Percentiles rank a stretch among this genome's conserved stretches.
Conservation (phyloP, 1,140 invertebrate species). For the Berghia stephanieae region DNA sequence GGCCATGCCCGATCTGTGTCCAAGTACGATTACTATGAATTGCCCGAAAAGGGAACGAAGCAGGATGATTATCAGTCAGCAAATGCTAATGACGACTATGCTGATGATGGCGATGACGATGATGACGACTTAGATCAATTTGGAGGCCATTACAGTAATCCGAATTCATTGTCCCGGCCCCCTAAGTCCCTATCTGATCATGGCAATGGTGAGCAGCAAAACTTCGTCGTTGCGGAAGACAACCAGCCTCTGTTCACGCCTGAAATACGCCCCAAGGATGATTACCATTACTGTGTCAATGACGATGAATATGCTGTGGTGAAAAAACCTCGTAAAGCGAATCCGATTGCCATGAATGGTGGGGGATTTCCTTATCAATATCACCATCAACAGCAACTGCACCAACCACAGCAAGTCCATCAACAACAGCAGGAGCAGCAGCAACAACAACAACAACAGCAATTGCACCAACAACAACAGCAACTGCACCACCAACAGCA, state of each 20-base stretch:
- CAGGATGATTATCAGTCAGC: neutral
- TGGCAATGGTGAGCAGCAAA: neutral
- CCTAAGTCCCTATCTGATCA: neutral
- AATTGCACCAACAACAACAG: neutral
- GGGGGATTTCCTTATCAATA: too few relatives aligned
- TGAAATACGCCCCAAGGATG: neutral
- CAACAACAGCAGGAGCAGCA: neutral
- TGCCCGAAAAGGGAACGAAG: neutral
- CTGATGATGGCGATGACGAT: neutral
- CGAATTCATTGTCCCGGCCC: neutral
- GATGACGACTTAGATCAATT: neutral
- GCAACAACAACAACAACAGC: neutral
- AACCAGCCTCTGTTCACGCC: neutral
- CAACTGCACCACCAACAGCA: neutral
- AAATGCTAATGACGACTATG: neutral
- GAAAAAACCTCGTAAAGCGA: constrained; percentile 1
- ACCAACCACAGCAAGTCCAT: too few relatives aligned
- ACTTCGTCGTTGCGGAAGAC: neutral
- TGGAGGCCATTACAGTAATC: neutral
- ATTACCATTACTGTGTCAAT: constrained; percentile 31
- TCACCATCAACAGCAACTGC: too few relatives aligned
- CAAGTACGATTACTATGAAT: neutral
- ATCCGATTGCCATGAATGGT: too few relatives aligned
- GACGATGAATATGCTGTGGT: constrained; percentile 38
- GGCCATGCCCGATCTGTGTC: neutral